phyloP scores from a whole-genome alignment of 2,113 vertebrate species.

The Pterocles gutturalis region DNA sequence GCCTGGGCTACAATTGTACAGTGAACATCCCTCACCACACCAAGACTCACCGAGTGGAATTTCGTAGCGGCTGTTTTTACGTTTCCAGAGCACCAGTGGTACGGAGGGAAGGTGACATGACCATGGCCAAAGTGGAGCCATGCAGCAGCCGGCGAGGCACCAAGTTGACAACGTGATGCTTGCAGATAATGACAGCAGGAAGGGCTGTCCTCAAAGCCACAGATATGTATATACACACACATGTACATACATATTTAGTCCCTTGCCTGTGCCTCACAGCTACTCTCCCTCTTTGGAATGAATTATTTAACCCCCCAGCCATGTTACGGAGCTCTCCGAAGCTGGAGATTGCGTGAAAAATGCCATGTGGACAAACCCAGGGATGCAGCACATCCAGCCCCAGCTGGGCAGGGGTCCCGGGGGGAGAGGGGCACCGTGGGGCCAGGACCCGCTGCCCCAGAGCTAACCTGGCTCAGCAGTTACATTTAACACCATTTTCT shows the following conservation, averaged over 20 bases:
- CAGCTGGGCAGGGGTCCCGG: not conserved
- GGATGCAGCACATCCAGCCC: not conserved
- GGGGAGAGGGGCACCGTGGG: rapidly evolving
- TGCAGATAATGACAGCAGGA: not conserved
- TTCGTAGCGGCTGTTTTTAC: not conserved
- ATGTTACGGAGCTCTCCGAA: not conserved
- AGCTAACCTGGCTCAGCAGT: rapidly evolving
- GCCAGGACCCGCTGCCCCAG: not conserved
- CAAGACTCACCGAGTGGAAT: not conserved
- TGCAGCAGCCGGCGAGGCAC: not conserved
- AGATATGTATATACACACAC: too few relatives aligned
- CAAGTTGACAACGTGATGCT: not conserved
- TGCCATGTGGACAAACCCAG: not conserved
- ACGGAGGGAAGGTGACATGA: rapidly evolving
- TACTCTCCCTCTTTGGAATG: not conserved
- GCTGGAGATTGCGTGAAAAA: not conserved
- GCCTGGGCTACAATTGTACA: slow-evolving; percentile 5
- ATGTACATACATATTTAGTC: not conserved
- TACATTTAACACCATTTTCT: not conserved
- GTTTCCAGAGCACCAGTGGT: not conserved
- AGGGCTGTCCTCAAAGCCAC: not conserved
- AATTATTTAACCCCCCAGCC: slow-evolving; percentile 19
- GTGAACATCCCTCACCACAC: not conserved
- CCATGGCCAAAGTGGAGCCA: rapidly evolving
- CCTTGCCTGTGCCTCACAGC: not conserved